Evolutionary conservation across 2,113 vertebrate species (phyloP), one percentile per base, ranked within the genome.

Genomic region (Aldabrachelys gigantea): DNA sequence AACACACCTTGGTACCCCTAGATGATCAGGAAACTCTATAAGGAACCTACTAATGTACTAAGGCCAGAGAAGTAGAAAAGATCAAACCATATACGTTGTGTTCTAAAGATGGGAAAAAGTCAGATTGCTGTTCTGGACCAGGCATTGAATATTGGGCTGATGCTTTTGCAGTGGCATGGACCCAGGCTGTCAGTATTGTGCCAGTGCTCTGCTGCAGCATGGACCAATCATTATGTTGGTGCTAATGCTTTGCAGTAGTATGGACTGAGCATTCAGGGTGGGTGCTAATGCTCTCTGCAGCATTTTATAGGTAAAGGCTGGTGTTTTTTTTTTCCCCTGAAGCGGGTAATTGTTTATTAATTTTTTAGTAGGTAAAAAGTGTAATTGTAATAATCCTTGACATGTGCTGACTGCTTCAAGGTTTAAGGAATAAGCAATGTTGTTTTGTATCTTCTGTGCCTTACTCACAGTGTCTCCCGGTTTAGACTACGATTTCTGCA

Each of bases 321-420:
- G 78, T 96, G 6, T 4, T 47, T 93, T 53, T 93, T 56, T 31
- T 91, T 96, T 76, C 90, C 44, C 72, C 88, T 91, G 90, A 94
- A 97, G 94, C 95, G 75, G 88, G 84, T 97, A 95, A 96, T 95
- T 97, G 94, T 96, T 97, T 97, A 96, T 97, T 96, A 97, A 96
- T 97, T 97, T 98, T 98, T 97, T 92, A 97, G 94, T 93, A 97
- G 7, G 5, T 95, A 97, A 96, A 95, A 95, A 93, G 90, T 94
- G 82, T 97, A 97, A 96, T 97, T 98, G 85, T 98, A 95, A 96
- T 97, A 95, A 93, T 96, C 94, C 44, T 87, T 98, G 97, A 97
- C 97, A 94, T 95, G 79, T 90, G 76, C 93, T 98, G 93, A 50
- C 96, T 97, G 85, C 93, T 96, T 94, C 94, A 94, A 92, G 91